phyloP scores from a whole-genome alignment of 2,888 invertebrate genomes.

The Dasypolia templi region DNA sequence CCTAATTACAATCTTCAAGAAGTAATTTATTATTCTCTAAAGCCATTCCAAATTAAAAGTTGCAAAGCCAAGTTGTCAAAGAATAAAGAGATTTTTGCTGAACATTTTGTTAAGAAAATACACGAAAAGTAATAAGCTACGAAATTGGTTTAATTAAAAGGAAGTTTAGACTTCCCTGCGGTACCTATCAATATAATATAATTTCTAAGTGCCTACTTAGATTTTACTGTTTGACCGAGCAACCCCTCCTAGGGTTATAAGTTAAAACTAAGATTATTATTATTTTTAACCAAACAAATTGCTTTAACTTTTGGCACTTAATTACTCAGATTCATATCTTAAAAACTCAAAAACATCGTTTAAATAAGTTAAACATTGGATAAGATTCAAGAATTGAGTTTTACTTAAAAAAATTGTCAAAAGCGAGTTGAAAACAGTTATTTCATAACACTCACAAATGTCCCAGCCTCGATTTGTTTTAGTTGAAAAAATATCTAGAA shows the following conservation, averaged over 20 bases:
- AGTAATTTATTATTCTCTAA: slow-evolving; percentile 16
- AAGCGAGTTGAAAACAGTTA: slow-evolving; percentile 9
- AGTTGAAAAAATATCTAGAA: neutral
- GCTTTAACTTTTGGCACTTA: slow-evolving; percentile 10
- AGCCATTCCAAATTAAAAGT: slow-evolving; percentile 9
- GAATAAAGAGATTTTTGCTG: neutral
- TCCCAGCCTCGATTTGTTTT: neutral
- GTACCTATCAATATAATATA: neutral
- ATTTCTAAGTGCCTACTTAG: neutral
- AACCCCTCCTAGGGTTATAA: neutral
- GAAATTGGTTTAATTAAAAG: slow-evolving; percentile 40
- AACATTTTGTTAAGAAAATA: slow-evolving; percentile 8
- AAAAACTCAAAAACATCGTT: neutral
- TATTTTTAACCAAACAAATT: slow-evolving; percentile 1
- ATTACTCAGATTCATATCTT: neutral
- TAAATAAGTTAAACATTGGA: slow-evolving; percentile 13
- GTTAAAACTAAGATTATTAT: neutral
- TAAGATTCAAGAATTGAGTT: slow-evolving; percentile 22
- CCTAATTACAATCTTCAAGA: neutral
- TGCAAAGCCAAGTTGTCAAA: slow-evolving; percentile 2
- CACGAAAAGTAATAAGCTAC: slow-evolving; percentile 4
- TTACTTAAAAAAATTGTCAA: slow-evolving; percentile 13
- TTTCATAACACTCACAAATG: slow-evolving; percentile 20
- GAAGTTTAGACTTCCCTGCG: neutral
- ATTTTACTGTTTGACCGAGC: neutral